A percentile compares a stretch with the other conserved stretches of the same genome.
These are phyloP conservation scores for Apamea anceps DNA, from an alignment of 2,888 invertebrate species.

Conservation along the genomic window DNA sequence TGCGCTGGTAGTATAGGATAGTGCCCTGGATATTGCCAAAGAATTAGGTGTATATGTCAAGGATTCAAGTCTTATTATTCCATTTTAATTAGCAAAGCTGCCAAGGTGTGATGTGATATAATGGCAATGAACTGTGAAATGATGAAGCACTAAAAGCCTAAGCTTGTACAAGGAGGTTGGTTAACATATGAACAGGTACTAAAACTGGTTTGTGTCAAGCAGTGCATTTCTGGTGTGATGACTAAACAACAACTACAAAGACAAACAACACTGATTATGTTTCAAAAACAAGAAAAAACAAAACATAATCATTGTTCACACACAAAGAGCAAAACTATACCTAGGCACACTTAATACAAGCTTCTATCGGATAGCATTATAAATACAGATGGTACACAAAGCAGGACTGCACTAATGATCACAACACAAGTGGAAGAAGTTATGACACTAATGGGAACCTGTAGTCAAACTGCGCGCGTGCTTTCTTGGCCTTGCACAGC, in stretches of 20 bases:
- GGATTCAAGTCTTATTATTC: neutral
- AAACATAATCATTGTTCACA: constrained; percentile 66
- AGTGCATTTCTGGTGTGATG: constrained; percentile 64
- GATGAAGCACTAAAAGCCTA: constrained; percentile 63
- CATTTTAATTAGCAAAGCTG: constrained; percentile 41
- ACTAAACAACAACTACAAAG: constrained; percentile 53
- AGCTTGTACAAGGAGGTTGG: constrained; percentile 51
- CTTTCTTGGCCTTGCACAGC: constrained; percentile 93
- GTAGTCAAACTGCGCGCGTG: constrained; percentile 93
- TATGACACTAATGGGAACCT: constrained; percentile 89
- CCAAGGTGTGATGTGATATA: constrained; percentile 29
- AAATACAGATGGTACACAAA: constrained; percentile 82
- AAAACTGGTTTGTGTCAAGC: constrained; percentile 68
- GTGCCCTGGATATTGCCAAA: constrained; percentile 5
- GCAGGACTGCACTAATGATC: constrained; percentile 87
- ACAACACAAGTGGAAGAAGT: constrained; percentile 87
- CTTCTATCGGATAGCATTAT: constrained; percentile 73
- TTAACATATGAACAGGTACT: constrained; percentile 63
- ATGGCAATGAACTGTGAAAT: constrained; percentile 53
- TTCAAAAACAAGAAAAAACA: constrained; percentile 35
- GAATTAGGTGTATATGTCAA: neutral
- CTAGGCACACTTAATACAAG: constrained; percentile 77
- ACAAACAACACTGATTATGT: constrained; percentile 67
- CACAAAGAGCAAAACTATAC: constrained; percentile 55
- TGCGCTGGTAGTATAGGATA: constrained; percentile 26